Evolutionary conservation across 2,888 invertebrate species (phyloP), one percentile per base, ranked within the genome.

Genomic region (Rotaria magnacalcarata): DNA sequence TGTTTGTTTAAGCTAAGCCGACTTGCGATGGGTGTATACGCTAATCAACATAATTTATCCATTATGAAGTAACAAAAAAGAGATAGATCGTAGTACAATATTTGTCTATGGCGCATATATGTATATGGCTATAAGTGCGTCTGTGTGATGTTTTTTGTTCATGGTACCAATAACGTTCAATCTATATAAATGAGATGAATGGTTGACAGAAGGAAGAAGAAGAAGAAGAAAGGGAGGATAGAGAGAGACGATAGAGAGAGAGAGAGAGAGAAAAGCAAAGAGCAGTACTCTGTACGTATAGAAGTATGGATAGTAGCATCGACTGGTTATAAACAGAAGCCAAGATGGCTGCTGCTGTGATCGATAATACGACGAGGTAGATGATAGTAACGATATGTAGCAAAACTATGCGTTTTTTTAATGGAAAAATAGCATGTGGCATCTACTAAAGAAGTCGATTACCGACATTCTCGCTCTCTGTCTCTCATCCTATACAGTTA

Each of bases 41-140:
- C 34, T 67, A 34, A 67, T 67, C 34, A 67, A 67, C 34, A 67
- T 67, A 67, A 67, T 67, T 67, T 67, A 34, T 67, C 67, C 67
- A 67, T 67, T 67, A 67, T 67, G 67, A 24, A 34, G 67, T 67
- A 67, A 67, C 16, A 67, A 41, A 67, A 34, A 67, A 41, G 67
- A 34, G 67, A 67, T 67, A 4, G 67, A 67, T 67, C 67, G 14
- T 67, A 11, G 34, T 34, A 67, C 67, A 67, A 67, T 67, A 67
- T 67, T 67, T 67, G 27, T 67, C 8, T 16, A 67, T 34, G 67
- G 67, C 34, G 34, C 34, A 5, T 67, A 67, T 41, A 67, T 19
- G 27, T 34, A 67, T 19, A 67, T 5, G 34, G 1, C 16, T 67
- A 67, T 67, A 67, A 34, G 67, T 34, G 67, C 67, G 67, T 67